These are phyloP conservation scores for Syngnathus floridae DNA, from an alignment of 2,113 vertebrate genomes.

Conservation along the genomic window DNA sequence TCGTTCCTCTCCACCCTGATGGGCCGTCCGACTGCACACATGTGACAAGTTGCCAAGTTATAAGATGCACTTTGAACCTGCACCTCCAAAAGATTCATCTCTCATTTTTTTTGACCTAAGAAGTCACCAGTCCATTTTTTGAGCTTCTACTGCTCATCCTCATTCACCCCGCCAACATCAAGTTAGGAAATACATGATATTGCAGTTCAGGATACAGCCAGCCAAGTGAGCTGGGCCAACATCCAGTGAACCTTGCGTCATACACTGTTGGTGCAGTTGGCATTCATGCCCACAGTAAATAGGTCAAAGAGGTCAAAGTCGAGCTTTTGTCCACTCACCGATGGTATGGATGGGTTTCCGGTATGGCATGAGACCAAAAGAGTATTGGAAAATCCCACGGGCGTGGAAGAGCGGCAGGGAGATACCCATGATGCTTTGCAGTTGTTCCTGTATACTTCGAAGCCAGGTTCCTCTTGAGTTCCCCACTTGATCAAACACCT, in stretches of 20 bases:
- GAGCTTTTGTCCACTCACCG: constrained; percentile 69
- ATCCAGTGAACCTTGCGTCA: neutral
- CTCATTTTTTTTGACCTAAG: too few species aligned
- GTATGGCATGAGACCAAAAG: constrained; percentile 85
- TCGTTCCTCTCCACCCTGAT: constrained; percentile 74
- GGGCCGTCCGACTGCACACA: constrained; percentile 79
- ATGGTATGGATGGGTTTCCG: constrained; percentile 80
- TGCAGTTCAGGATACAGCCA: neutral
- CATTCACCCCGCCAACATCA: constrained; percentile 21
- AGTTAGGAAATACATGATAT: constrained; percentile 6
- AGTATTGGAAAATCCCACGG: constrained; percentile 90
- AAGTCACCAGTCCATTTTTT: too few species aligned
- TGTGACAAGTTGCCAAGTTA: neutral
- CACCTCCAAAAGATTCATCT: too few species aligned
- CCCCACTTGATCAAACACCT: constrained; percentile 80
- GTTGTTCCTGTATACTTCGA: constrained; percentile 69
- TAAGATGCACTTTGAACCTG: neutral
- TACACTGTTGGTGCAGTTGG: neutral
- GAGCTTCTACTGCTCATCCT: neutral
- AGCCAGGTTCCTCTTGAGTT: constrained; percentile 80
- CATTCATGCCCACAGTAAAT: neutral
- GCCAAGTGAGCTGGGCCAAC: neutral
- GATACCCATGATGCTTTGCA: constrained; percentile 83
- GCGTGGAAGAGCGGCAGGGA: constrained; percentile 87
- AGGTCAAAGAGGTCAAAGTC: neutral